Percentiles rank a stretch among this genome's conserved stretches.
Evolutionary conservation across 1,140 invertebrate species (phyloP).

Genomic region (Nylanderia fulva): DNA sequence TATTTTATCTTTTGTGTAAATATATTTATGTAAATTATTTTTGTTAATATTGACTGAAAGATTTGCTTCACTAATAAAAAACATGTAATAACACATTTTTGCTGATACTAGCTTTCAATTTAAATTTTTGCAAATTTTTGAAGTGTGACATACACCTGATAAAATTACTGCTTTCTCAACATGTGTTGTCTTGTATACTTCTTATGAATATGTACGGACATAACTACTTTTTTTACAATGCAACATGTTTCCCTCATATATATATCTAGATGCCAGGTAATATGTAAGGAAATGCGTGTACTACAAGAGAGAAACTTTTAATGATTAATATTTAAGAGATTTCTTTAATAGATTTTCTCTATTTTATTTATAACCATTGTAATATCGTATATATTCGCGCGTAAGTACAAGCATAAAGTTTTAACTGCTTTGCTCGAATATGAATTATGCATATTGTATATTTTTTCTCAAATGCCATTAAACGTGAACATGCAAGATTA

Average conservation of each 20-base stretch:
- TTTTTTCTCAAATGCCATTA: too few relatives aligned
- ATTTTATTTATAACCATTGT: neutral
- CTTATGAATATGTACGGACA: constrained; percentile 6
- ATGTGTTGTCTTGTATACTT: neutral
- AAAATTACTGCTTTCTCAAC: neutral
- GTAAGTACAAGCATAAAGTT: neutral
- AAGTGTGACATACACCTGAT: neutral
- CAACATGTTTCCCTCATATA: neutral
- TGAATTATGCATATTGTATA: too few relatives aligned
- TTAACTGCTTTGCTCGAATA: too few relatives aligned
- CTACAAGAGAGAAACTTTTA: neutral
- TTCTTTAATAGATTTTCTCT: neutral
- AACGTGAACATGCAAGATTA: neutral
- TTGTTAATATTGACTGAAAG: neutral
- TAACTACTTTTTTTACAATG: neutral
- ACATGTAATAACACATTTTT: neutral
- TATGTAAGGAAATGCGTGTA: neutral
- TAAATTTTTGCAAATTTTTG: neutral
- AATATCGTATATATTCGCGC: too few relatives aligned
- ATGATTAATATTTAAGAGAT: neutral
- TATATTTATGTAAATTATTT: too few relatives aligned
- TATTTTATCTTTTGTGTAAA: too few relatives aligned
- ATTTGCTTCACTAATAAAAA: neutral
- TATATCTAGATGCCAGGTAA: neutral
- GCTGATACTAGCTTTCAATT: neutral